Percentiles rank a stretch among this genome's conserved stretches.
Conservation (phyloP, 1,140 invertebrate species). For the Eufriesea mexicana region DNA sequence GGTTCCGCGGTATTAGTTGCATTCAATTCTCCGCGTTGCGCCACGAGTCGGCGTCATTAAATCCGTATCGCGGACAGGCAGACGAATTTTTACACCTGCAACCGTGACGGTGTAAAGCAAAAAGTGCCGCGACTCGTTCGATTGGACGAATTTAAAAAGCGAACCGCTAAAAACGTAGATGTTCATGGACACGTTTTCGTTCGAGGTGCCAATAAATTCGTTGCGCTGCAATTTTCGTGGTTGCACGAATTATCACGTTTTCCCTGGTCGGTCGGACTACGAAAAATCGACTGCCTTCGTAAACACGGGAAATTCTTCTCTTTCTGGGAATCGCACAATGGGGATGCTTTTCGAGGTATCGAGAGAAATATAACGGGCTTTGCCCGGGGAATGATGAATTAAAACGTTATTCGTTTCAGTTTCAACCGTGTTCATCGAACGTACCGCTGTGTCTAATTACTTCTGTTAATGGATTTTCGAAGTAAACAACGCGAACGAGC, state of each 20-base stretch:
- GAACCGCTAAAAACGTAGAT: neutral
- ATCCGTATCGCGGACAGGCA: neutral
- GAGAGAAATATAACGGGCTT: too few relatives aligned
- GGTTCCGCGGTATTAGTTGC: conserved; percentile 1
- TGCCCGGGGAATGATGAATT: neutral
- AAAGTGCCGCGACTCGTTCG: too few relatives aligned
- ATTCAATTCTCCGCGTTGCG: conserved; percentile 12
- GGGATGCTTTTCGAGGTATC: too few relatives aligned
- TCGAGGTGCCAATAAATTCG: neutral
- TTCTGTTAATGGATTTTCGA: neutral
- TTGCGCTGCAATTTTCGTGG: neutral
- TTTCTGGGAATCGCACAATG: neutral
- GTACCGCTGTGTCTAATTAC: neutral
- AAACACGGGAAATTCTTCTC: neutral
- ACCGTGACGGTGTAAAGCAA: neutral
- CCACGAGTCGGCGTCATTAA: neutral
- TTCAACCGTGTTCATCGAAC: neutral
- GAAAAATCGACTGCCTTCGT: neutral
- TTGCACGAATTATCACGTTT: neutral
- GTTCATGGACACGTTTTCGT: neutral
- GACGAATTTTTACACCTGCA: neutral
- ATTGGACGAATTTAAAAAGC: neutral
- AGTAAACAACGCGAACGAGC: neutral
- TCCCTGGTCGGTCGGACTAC: too few relatives aligned
- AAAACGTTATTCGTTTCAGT: neutral